phyloP scores from a whole-genome alignment of 64 coral and sea anemone species.

The Trachythela sp. region DNA sequence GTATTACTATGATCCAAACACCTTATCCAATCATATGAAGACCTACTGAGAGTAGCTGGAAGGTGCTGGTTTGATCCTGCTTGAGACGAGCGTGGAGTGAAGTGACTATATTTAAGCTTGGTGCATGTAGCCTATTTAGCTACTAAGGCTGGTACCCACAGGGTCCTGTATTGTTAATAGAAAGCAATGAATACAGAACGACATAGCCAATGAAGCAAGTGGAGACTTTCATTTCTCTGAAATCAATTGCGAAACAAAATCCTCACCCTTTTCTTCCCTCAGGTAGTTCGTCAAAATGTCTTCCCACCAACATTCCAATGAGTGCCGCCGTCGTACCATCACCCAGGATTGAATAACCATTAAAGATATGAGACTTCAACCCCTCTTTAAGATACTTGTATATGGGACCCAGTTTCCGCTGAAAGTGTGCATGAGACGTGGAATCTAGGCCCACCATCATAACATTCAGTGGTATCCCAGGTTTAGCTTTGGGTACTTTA shows the following conservation, averaged over 20 bases:
- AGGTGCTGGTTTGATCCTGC: too few relatives aligned
- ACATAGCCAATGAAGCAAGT: too few relatives aligned
- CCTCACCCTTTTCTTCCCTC: slow-evolving; percentile 8
- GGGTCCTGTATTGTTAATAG: too few relatives aligned
- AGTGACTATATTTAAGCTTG: too few relatives aligned
- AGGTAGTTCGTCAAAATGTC: not conserved
- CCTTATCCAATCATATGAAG: too few relatives aligned
- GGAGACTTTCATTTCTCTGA: too few relatives aligned
- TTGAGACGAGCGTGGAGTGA: too few relatives aligned
- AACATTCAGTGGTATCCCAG: not conserved
- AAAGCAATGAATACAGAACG: too few relatives aligned
- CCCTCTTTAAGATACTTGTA: not conserved
- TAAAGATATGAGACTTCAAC: not conserved
- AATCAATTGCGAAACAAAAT: not conserved
- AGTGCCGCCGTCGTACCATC: not conserved
- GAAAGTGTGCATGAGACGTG: slow-evolving; percentile 12
- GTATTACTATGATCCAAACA: too few relatives aligned
- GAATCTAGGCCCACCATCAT: slow-evolving; percentile 24
- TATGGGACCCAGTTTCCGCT: not conserved
- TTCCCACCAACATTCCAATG: not conserved
- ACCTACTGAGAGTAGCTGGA: too few relatives aligned
- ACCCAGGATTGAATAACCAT: not conserved
- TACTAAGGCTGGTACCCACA: too few relatives aligned
- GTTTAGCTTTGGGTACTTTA: not conserved
- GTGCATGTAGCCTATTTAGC: too few relatives aligned